Evolutionary conservation across 1,140 invertebrate genomes (phyloP).

Genomic region (Aphidius ervi): DNA sequence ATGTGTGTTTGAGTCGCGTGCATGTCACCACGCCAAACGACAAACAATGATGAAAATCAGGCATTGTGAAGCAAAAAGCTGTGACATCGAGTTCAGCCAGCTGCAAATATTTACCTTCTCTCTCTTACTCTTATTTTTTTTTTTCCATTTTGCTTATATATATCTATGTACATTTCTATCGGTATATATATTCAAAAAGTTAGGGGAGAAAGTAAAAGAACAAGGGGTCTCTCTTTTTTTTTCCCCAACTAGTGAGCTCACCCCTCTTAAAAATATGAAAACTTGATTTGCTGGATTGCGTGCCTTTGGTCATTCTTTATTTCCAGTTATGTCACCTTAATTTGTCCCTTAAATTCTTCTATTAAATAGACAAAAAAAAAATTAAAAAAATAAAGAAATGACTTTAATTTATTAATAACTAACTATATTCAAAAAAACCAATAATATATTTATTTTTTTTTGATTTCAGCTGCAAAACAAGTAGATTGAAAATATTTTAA

Average conservation of each 20-base stretch:
- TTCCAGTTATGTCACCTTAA: neutral
- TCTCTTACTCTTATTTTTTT: neutral
- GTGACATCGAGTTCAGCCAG: slow-evolving; percentile 46
- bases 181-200: neutral
- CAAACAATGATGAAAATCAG: slow-evolving; percentile 49
- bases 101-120: slow-evolving; percentile 27
- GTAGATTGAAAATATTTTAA: neutral
- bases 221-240: too few relatives aligned
- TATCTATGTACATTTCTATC: slow-evolving; percentile 1
- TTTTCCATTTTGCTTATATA: neutral
- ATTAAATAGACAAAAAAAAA: neutral
- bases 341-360: too few relatives aligned
- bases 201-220: too few relatives aligned
- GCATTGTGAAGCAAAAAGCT: slow-evolving; percentile 47
- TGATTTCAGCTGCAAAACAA: neutral
- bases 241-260: too few relatives aligned
- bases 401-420: neutral
- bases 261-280: neutral
- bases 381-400: neutral
- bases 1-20: slow-evolving; percentile 30
- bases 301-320: slow-evolving; percentile 1
- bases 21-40: slow-evolving; percentile 35
- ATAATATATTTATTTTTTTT: too few relatives aligned
- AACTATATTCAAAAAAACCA: neutral
- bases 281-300: slow-evolving; percentile 9